phyloP scores from a whole-genome alignment of 2,797 vertebrate genomes.

The Myripristis jacobus region DNA sequence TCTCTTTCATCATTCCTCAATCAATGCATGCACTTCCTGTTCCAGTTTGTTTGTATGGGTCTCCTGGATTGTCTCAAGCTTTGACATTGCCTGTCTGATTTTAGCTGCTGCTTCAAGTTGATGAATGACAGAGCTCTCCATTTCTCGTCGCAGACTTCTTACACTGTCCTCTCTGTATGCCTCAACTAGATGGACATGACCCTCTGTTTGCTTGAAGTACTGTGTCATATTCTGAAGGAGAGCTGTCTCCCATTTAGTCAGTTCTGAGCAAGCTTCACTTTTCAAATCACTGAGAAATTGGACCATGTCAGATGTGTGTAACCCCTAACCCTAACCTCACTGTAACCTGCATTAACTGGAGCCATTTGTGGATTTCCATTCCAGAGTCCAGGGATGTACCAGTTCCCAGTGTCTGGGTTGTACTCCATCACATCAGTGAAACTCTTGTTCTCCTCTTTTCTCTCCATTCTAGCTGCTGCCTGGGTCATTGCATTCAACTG shows the following conservation, averaged over 20 bases:
- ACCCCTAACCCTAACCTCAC: constrained; percentile 78
- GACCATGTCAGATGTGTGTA: too few relatives aligned
- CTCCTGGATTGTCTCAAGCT: constrained; percentile 61
- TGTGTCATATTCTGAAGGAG: constrained; percentile 53
- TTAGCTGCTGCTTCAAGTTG: constrained; percentile 55
- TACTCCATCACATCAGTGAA: constrained; percentile 81
- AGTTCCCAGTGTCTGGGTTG: constrained; percentile 78
- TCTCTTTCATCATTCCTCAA: constrained; percentile 52
- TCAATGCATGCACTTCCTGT: constrained; percentile 36
- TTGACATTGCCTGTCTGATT: constrained; percentile 55
- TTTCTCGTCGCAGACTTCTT: constrained; percentile 60
- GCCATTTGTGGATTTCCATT: constrained; percentile 88
- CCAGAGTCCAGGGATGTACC: constrained; percentile 87
- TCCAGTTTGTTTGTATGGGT: constrained; percentile 62
- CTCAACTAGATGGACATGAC: too few relatives aligned
- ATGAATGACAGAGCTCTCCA: constrained; percentile 41
- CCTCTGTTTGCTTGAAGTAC: constrained; percentile 72
- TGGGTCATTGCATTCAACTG: constrained; percentile 78
- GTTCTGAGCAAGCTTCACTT: constrained; percentile 34
- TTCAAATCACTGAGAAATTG: constrained; percentile 33
- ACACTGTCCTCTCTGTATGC: constrained; percentile 65
- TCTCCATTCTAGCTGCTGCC: constrained; percentile 78
- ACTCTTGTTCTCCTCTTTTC: constrained; percentile 57
- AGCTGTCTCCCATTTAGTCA: constrained; percentile 53
- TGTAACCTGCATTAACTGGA: constrained; percentile 84